Base-by-base conservation (phyloP, 2,113 vertebrate species). In the Centrocercus urophasianus region DNA sequence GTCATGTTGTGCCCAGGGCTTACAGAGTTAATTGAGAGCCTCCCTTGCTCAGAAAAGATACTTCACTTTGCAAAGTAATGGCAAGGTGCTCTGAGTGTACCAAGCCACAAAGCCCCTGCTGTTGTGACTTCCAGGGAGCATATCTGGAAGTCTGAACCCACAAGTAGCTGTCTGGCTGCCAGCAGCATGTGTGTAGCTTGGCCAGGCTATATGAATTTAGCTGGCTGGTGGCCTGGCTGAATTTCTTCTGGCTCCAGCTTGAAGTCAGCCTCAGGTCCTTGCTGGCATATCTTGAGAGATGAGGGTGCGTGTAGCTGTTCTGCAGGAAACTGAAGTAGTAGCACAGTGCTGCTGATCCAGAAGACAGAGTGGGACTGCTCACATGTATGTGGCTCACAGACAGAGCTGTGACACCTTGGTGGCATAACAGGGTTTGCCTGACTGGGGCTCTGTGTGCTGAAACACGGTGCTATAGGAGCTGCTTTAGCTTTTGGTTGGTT, bases 51-150 rank as follows among this genome's bases (percentile, higher is more conserved):
- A 47, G 54, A 17, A 56, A 30, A 56, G 22, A 30, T 10, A 32
- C 54, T 28, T 57, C 17, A 18, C 30, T 57, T 57, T 57, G 54
- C 16, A 19, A 9, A 32, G 28, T 19, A 4, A 4, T 28, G 65
- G 56, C 30, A 4, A 34, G 21, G 36, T 30, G 50, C 28, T 24
- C 30, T 47, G 8, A 59, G 54, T n/a, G 11, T 0, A 1, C 9
- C 1, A 0, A 2, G 1, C 43, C 52, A 42, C 52, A 30, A 14
- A 77, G 25, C 40, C 36, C 12, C 22, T 15, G 21, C 1, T 0
- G 22, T 42, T 86, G 52, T 50, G 66, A 36, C n/a, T 50, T 69
- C 16, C 27, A 67, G 54, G 48, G 45, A 59, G 32, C 0, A 0
- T 54, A 8, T 47, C 67, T 47, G 42, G 38, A 72, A 78, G 56